Evolutionary conservation across 2,113 vertebrate species (phyloP).

Genomic region (Eclectus roratus): DNA sequence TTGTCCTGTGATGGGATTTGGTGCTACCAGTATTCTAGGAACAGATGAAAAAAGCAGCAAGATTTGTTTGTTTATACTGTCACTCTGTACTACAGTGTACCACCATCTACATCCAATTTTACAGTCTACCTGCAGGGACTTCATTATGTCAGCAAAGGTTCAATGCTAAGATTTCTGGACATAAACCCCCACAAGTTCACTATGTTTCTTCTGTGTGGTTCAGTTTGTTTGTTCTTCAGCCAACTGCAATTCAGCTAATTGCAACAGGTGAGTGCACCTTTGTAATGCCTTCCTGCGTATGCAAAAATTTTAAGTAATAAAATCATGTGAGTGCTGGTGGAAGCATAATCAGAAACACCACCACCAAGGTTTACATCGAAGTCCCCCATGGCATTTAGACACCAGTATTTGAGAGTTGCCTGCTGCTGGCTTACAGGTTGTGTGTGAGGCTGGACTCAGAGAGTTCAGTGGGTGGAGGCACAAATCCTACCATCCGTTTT

Average conservation of each 20-base stretch:
- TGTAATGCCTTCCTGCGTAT: neutral
- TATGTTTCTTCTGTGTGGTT: neutral
- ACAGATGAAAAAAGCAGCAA: neutral
- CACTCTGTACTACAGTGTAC: neutral
- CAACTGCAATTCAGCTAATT: neutral
- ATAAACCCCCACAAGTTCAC: accelerated
- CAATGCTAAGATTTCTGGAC: neutral
- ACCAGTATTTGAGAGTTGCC: neutral
- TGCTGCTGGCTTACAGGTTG: neutral
- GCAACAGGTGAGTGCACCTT: neutral
- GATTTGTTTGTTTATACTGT: neutral
- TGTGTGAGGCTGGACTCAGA: neutral
- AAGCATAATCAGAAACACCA: neutral
- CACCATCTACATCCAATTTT: neutral
- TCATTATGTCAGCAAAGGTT: neutral
- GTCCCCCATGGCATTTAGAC: neutral
- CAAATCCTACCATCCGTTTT: neutral
- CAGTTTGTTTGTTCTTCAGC: neutral
- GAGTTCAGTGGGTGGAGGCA: neutral
- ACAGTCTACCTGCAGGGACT: neutral
- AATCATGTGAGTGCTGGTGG: neutral
- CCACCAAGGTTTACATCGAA: neutral
- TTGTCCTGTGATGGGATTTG: neutral
- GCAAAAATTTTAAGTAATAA: neutral
- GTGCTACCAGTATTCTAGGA: neutral